phyloP scores from a whole-genome alignment of 2,888 invertebrate genomes.

The Rotaria socialis region DNA sequence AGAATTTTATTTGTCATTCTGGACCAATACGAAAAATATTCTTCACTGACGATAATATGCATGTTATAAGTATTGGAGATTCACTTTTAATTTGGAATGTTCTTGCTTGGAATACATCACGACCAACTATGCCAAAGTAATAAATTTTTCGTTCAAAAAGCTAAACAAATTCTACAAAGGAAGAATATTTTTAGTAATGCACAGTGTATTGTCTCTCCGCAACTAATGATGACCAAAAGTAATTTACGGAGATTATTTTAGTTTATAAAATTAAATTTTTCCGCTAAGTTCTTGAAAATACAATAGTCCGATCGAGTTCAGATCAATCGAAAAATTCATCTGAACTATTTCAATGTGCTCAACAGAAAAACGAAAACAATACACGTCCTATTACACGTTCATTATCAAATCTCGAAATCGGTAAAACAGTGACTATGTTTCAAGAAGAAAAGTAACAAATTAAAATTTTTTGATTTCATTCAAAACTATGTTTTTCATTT shows the following conservation, averaged over 20 bases:
- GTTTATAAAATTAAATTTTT: background rate
- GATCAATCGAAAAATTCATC: no score
- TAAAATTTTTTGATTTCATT: no score
- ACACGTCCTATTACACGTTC: background rate
- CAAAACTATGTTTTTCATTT: no score
- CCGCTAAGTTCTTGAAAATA: background rate
- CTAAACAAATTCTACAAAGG: background rate
- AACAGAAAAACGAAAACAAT: background rate
- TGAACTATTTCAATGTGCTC: background rate
- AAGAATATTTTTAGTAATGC: background rate
- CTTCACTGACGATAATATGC: constrained; percentile 55
- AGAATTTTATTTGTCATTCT: constrained; percentile 59
- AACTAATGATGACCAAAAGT: constrained; percentile 23
- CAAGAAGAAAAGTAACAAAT: background rate
- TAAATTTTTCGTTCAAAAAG: background rate
- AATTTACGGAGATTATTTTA: background rate
- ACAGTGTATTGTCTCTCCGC: constrained; percentile 7
- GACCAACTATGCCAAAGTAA: background rate
- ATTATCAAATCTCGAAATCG: background rate
- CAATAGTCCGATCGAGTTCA: background rate
- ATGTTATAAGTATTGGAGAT: constrained; percentile 56
- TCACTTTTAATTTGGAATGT: constrained; percentile 59
- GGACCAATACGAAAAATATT: constrained; percentile 53
- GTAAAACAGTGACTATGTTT: background rate
- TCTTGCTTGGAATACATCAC: constrained; percentile 48